Base-by-base conservation (phyloP, 92 coral and sea anemone species). In the Ricordea florida region DNA sequence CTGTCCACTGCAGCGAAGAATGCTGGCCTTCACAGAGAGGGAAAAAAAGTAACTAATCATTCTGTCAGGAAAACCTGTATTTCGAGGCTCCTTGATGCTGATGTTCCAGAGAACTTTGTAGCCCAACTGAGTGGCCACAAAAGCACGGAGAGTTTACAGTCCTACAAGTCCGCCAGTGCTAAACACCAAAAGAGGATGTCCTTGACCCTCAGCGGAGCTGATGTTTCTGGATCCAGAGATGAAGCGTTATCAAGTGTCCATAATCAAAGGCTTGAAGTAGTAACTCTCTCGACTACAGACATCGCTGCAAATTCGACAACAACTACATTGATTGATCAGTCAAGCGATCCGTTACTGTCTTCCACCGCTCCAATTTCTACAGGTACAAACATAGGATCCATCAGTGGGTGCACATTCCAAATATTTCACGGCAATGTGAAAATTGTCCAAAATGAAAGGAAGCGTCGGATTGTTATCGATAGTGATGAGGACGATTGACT, bases 371-470 rank as follows among this genome's bases (percentile, higher is more conserved):
- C n/a, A n/a, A n/a, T n/a, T n/a, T n/a, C n/a, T n/a, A n/a, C n/a
- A n/a, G n/a, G n/a, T n/a, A n/a, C 58, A 21, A 51, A 51, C 31
- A 51, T 51, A 21, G 58, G 58, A 21, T 51, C 34, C 58, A 51
- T 23, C 58, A 51, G 33, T 1, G 20, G 17, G 13, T 51, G 33
- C 33, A 51, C 33, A 3, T 51, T 51, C 33, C 58, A 51, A 23
- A 51, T 51, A 51, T 51, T 51, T 23, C 58, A 51, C 29, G 58
- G 58, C 29, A 23, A 49, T 49, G 30, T 49, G 57, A 49, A 47
- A 47, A 47, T 47, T 47, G 53, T 15, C 18, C 53, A 15, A 28
- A 15, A 2, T 2, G 53, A 47, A 47, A 15, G 21, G 53, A 47
- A 15, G 53, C 53, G 53, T 47, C 53, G 53, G 21, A 47, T 47